Conservation (phyloP, 64 coral and sea anemone species). For the Orbicella faveolata region DNA sequence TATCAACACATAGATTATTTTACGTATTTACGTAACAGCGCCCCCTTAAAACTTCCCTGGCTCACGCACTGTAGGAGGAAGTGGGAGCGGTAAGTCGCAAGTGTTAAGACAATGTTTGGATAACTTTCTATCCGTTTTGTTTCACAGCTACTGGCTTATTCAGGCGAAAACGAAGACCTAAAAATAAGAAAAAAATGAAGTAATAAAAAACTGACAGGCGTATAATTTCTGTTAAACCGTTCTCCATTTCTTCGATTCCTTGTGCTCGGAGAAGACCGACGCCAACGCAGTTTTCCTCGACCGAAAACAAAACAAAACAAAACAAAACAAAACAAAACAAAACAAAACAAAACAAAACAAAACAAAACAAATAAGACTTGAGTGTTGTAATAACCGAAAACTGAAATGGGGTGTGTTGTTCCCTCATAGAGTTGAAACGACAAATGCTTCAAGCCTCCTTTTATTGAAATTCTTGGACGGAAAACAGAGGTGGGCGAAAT, state of each 20-base stretch:
- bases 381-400: background rate
- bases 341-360: no score
- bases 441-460: background rate
- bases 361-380: background rate
- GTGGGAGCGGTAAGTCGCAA: background rate
- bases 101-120: background rate
- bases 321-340: no score
- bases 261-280: no score
- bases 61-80: background rate
- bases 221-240: no score
- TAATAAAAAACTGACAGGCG: no score
- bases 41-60: no score
- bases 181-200: no score
- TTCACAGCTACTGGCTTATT: background rate
- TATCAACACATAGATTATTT: constrained; percentile 15
- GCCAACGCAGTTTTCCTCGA: no score
- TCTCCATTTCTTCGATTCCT: no score
- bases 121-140: background rate
- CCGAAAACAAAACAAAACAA: no score
- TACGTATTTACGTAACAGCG: constrained; percentile 19
- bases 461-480: background rate
- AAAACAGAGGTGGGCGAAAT: background rate
- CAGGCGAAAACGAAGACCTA: background rate
- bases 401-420: no score
- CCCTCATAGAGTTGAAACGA: no score